phyloP scores from a whole-genome alignment of 2,797 vertebrate genomes.

The Sebastes hubbsi region DNA sequence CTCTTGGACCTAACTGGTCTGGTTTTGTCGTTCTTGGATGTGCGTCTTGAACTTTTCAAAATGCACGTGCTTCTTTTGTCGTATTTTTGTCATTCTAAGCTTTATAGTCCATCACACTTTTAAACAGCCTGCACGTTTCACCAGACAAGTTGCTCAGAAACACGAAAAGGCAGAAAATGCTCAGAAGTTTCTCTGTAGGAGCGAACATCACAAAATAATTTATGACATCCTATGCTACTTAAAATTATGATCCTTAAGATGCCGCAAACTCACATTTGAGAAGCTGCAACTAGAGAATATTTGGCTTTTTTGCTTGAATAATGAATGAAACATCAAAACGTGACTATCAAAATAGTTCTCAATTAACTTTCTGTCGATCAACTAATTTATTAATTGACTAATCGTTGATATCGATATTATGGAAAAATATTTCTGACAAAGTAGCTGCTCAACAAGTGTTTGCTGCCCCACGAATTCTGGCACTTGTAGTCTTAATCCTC shows the following conservation, averaged over 20 bases:
- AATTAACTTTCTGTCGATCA: not conserved
- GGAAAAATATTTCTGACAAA: too few species aligned
- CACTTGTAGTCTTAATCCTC: not conserved
- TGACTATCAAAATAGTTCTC: not conserved
- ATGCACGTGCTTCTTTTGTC: not conserved
- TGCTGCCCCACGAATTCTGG: not conserved
- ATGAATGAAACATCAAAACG: not conserved
- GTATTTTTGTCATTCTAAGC: not conserved
- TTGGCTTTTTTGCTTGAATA: not conserved
- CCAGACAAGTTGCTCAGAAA: not conserved
- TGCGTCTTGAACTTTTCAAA: not conserved
- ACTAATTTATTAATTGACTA: not conserved
- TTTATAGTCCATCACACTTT: not conserved
- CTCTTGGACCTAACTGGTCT: not conserved
- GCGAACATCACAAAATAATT: not conserved
- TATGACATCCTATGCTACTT: not conserved
- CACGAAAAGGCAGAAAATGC: not conserved
- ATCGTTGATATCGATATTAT: not conserved
- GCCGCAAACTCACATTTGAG: not conserved
- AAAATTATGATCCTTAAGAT: not conserved
- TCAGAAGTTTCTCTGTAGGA: not conserved
- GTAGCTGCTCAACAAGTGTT: not conserved
- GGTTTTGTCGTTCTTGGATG: not conserved
- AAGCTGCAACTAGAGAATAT: not conserved
- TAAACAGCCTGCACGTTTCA: not conserved